These are phyloP conservation scores for Theonella swinhoei DNA, from an alignment of 37 sponge, comb jelly and placozoan species.

Conservation along the genomic window DNA sequence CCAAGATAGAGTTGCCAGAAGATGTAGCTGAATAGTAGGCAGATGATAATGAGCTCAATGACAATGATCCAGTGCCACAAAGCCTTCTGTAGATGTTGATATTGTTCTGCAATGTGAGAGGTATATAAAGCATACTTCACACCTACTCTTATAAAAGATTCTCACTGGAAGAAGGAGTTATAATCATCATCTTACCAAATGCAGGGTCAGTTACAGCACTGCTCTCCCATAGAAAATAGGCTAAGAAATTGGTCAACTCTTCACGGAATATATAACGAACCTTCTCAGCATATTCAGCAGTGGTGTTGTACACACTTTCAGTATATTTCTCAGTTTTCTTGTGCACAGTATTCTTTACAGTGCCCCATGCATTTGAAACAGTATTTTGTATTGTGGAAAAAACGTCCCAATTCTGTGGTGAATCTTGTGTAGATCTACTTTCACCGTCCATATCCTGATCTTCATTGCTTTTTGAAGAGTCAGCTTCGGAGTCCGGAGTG, in stretches of 20 bases:
- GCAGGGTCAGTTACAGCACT: neutral
- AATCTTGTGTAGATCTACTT: no score
- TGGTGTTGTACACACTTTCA: neutral
- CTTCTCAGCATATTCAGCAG: neutral
- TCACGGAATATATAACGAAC: slow-evolving; percentile 1
- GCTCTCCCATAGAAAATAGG: neutral
- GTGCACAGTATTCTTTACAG: neutral
- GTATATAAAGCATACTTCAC: neutral
- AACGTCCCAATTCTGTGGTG: no score
- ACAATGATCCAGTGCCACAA: no score
- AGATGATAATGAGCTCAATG: neutral
- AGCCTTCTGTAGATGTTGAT: no score
- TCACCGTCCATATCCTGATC: no score
- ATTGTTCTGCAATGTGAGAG: no score
- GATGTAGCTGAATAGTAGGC: neutral
- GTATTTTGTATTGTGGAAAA: neutral
- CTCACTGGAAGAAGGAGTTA: neutral
- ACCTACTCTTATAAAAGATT: neutral
- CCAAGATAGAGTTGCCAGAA: neutral
- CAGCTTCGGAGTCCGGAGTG: no score
- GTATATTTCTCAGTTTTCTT: neutral
- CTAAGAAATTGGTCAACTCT: slow-evolving; percentile 4
- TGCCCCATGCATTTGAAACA: neutral
- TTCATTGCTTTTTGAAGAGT: no score
- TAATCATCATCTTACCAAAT: neutral